Evolutionary conservation across 2,113 vertebrate species (phyloP).

Genomic region (Anoplopoma fimbria): DNA sequence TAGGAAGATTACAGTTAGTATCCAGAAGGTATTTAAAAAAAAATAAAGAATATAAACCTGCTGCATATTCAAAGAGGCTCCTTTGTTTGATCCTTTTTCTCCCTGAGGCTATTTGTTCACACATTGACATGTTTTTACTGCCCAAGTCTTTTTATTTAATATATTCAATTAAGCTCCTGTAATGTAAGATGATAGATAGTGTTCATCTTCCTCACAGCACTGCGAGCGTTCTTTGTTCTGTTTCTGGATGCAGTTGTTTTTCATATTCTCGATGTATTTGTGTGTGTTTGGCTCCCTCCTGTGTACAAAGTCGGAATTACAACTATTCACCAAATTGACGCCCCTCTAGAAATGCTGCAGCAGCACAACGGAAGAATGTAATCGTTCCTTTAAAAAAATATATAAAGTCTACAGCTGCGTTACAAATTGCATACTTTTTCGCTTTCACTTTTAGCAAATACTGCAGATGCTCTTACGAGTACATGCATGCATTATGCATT

Average conservation of each 20-base stretch:
- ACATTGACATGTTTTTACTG: not conserved
- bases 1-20: not conserved
- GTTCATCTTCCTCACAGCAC: not conserved
- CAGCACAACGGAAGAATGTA: not conserved
- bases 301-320: constrained; percentile 30
- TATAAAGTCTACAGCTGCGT: not conserved
- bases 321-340: not conserved
- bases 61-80: not conserved
- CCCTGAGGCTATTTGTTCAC: not conserved
- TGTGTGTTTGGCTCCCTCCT: constrained; percentile 54
- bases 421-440: too few species aligned
- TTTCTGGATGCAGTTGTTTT: constrained; percentile 16
- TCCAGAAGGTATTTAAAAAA: not conserved
- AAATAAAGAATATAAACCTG: not conserved
- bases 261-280: not conserved
- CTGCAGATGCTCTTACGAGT: too few species aligned
- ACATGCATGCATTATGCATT: too few species aligned
- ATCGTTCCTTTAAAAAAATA: not conserved
- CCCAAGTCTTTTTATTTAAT: not conserved
- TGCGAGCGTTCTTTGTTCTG: constrained; percentile 1
- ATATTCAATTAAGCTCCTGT: not conserved
- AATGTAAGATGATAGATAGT: not conserved
- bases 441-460: too few species aligned
- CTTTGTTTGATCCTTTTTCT: not conserved
- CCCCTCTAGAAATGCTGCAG: not conserved